phyloP scores from a whole-genome alignment of 2,797 vertebrate species.

The Gorsachius magnificus region DNA sequence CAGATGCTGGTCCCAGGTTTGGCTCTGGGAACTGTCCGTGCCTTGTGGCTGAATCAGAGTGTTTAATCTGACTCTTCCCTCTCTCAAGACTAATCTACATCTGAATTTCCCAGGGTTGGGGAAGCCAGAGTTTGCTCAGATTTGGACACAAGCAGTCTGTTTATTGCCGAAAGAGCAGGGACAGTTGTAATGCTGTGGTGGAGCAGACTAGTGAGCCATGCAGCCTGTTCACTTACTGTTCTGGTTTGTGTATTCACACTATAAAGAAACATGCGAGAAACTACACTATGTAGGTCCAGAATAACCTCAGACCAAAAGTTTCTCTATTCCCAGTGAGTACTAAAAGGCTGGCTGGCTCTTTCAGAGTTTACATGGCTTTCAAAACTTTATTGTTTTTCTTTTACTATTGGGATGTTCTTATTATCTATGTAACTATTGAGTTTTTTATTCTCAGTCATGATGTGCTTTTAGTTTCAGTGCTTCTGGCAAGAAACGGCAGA shows the following conservation, averaged over 20 bases:
- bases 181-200: not conserved
- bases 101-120: not conserved
- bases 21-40: constrained; percentile 43
- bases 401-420: not conserved
- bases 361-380: not conserved
- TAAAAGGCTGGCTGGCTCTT: not conserved
- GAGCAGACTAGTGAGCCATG: not conserved
- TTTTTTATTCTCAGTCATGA: not conserved
- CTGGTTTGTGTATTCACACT: not conserved
- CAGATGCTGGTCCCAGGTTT: not conserved
- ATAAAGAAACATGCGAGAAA: not conserved
- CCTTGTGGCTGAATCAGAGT: not conserved
- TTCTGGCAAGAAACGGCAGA: not conserved
- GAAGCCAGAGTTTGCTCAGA: not conserved
- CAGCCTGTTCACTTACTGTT: not conserved
- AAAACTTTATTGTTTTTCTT: not conserved
- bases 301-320: not conserved
- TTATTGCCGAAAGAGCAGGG: not conserved
- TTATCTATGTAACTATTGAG: not conserved
- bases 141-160: not conserved
- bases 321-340: not conserved
- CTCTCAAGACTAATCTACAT: not conserved
- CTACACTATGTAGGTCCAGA: not conserved
- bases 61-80: not conserved
- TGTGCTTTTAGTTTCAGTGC: not conserved